Conservation (phyloP, 2,797 vertebrate species). For the Tapera naevia region DNA sequence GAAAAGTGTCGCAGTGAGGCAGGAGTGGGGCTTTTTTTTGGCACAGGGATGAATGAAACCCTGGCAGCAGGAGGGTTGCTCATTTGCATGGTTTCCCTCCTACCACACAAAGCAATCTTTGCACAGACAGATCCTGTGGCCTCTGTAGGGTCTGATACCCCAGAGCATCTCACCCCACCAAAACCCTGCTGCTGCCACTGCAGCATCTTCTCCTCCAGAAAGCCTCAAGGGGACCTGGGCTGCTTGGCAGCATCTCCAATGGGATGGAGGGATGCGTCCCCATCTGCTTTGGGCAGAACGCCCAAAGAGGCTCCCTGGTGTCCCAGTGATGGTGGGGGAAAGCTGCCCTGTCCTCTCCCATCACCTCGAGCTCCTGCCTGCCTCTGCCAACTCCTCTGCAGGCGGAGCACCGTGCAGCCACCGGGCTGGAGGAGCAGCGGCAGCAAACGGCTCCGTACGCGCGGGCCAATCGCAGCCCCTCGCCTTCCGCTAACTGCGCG, state of each 20-base stretch:
- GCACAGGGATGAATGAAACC: neutral
- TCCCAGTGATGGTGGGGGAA: rapidly evolving
- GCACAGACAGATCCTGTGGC: neutral
- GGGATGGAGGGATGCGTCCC: neutral
- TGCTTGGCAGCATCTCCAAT: neutral
- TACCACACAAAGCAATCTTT: rapidly evolving
- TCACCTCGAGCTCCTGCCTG: neutral
- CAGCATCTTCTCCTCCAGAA: neutral
- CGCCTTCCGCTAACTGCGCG: rapidly evolving
- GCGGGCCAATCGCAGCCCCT: too few species aligned
- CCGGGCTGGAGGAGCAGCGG: neutral
- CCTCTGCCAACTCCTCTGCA: neutral
- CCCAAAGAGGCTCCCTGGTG: neutral
- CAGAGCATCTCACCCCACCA: neutral
- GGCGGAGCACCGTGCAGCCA: rapidly evolving
- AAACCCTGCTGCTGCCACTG: neutral
- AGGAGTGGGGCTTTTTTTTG: neutral
- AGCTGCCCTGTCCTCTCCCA: neutral
- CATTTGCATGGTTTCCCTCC: neutral
- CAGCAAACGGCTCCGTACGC: rapidly evolving
- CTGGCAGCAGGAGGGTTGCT: neutral
- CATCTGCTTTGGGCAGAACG: neutral
- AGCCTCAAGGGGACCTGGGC: neutral
- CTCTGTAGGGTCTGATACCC: neutral
- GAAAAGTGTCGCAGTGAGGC: rapidly evolving